These are phyloP conservation scores for Carterocephalus palaemon DNA, from an alignment of 2,888 invertebrate genomes.

Conservation along the genomic window DNA sequence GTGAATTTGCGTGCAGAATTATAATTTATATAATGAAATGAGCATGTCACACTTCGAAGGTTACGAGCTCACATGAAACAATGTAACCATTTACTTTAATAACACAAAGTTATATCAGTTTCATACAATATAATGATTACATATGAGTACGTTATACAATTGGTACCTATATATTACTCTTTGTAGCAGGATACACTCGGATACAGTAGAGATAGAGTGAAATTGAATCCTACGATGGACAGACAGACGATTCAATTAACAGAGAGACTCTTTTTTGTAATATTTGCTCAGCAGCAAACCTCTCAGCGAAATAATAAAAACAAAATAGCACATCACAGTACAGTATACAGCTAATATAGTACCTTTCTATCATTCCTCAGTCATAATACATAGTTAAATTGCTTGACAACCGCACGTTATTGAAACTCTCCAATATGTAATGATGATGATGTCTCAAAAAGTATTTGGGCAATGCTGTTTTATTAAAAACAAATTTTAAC, in stretches of 20 bases:
- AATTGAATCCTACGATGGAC: constrained; percentile 56
- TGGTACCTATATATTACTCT: no score
- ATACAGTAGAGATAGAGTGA: constrained; percentile 37
- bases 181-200: no score
- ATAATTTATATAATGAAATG: neutral
- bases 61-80: constrained; percentile 3
- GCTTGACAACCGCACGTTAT: no score
- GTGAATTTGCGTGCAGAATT: neutral
- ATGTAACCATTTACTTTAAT: constrained; percentile 5
- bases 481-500: no score
- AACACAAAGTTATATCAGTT: neutral
- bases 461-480: no score
- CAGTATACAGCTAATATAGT: no score
- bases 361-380: no score
- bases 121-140: neutral
- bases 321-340: no score
- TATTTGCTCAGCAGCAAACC: constrained; percentile 33
- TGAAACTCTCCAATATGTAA: no score
- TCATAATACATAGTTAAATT: no score
- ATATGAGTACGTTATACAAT: no score
- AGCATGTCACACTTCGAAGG: constrained; percentile 5
- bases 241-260: constrained; percentile 61
- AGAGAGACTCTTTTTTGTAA: constrained; percentile 34
- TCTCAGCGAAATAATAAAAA: constrained; percentile 28
- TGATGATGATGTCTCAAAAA: no score